Conservation (phyloP, 2,888 invertebrate genomes). For the Tenthredo scrophulariae region DNA sequence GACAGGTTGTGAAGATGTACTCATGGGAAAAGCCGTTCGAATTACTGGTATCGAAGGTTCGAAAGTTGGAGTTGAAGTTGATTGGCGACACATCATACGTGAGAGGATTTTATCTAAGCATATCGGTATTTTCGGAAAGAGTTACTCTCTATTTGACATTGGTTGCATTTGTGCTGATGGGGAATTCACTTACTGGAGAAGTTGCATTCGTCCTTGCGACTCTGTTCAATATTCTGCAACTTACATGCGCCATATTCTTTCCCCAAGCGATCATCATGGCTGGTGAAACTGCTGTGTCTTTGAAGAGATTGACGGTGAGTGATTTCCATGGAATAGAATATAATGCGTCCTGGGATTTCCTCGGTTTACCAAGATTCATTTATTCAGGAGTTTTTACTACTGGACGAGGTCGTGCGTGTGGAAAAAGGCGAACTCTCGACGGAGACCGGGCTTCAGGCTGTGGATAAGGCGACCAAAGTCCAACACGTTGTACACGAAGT, state of each 20-base stretch:
- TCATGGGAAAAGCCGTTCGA: conserved; percentile 95
- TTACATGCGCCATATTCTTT: conserved; percentile 82
- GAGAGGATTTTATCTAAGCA: conserved; percentile 84
- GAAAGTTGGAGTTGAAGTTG: conserved; percentile 85
- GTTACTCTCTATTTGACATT: conserved; percentile 86
- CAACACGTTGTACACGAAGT: conserved; percentile 54
- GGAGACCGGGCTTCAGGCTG: neutral
- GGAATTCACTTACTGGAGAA: conserved; percentile 73
- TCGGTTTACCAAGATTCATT: neutral
- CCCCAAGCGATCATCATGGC: conserved; percentile 79
- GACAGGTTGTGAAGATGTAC: conserved; percentile 96
- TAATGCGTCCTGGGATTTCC: conserved; percentile 81
- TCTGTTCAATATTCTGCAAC: conserved; percentile 83
- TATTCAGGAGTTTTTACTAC: conserved; percentile 67
- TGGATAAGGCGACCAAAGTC: conserved; percentile 9
- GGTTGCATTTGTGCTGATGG: conserved; percentile 79
- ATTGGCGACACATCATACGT: conserved; percentile 82
- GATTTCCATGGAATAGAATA: neutral
- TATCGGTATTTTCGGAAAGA: conserved; percentile 88
- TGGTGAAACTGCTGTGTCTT: conserved; percentile 82
- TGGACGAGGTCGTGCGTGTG: conserved; percentile 66
- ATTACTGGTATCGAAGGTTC: conserved; percentile 86
- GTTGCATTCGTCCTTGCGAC: conserved; percentile 81
- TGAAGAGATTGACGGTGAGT: conserved; percentile 80
- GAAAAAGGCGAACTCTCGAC: neutral